Evolutionary conservation across 23 tunicate genomes (phyloP), one percentile per base, ranked within the genome.

Genomic region (Halocynthia aurantium): DNA sequence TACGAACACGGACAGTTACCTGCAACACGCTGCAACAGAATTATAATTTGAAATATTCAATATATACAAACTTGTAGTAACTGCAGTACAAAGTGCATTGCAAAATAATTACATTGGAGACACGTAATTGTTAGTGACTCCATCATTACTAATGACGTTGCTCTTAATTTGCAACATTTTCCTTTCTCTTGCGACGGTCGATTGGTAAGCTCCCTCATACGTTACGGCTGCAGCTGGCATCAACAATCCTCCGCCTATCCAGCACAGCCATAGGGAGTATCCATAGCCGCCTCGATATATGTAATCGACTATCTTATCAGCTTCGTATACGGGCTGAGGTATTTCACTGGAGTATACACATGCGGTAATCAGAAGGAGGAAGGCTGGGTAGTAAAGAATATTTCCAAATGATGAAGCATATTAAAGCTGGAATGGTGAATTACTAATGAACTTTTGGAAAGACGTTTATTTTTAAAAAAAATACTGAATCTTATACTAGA

Each of bases 181-280:
- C 9, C 19, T 65, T 65, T 65, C 31, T 49, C 2, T 54, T 74
- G 13, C 67, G 5, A 8, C 50, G 64, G 22, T 21, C 2, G 40
- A 21, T 67, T 55, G 90, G 51, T 81, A 76, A 65, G 87, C 77
- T 20, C 97, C 97, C 66, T 91, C 97, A 62, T 72, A 91, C 9
- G 89, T 74, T 77, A 84, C 22, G 10, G 85, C 97, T 6, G 90
- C 87, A n/a, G 97, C 84, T 13, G 73, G 81, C 11, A 91, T 76
- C 51, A 91, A 91, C 13, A 82, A 67, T 50, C 97, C 97, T 53
- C 87, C 84, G 6, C 81, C 80, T 10, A 91, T 67, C 97, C 97
- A 91, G 12, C 87, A 51, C 50, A 91, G 51, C 97, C 97, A 91
- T 76, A 91, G 9, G 15, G 97, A 91, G 51, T 91, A 91, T 5